Base-by-base conservation (phyloP, 2,797 vertebrate species). In the Mus spretus region DNA sequence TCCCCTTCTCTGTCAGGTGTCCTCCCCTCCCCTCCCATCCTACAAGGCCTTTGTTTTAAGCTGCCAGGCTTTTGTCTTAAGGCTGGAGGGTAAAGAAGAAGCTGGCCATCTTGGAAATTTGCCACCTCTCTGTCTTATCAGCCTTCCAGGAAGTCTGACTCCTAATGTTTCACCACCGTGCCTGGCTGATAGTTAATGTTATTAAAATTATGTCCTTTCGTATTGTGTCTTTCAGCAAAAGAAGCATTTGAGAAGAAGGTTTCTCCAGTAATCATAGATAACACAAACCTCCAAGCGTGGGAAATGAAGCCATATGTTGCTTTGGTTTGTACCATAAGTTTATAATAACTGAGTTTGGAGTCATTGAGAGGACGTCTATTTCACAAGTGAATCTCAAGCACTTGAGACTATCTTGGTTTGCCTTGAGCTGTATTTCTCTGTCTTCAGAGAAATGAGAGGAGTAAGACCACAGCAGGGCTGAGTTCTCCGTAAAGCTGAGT, bases 281-380 rank as follows among this genome's bases (percentile, higher is more conserved):
- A 99, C 98, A 99, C 99, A 98, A 99, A 99, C 97, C 98, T 99
- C 98, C 99, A 99, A 97, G 98, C 99, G 88, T 99, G 99, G 99
- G 99, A 99, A 98, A 99, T 99, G 99, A 99, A 98, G 98, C 99
- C 99, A 53, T 99, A 99, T 94, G 99, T 99, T 97, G 92, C 95
- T 98, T 98, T 99, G 99, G 99, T 99, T 97, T 99, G 99, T 99
- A 98, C 89, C 37, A 74, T 91, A 91, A 70, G 37, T 95, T 91
- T 90, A 2, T 97, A 81, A 28, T 87, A 47, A 67, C 5, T 84
- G 65, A 34, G n/a, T 89, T 90, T 97, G 57, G 86, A 93, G 87
- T 92, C 81, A 77, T 34, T 91, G 53, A 55, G 82, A 17, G 22
- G 17, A 59, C 92, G 28, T 89, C 81, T 87, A 7, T 84, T 78